Percentiles rank a stretch among this genome's conserved stretches.
These are phyloP conservation scores for Phataginus tetradactyla DNA, from an alignment of 2,797 vertebrate species.

Conservation along the genomic window DNA sequence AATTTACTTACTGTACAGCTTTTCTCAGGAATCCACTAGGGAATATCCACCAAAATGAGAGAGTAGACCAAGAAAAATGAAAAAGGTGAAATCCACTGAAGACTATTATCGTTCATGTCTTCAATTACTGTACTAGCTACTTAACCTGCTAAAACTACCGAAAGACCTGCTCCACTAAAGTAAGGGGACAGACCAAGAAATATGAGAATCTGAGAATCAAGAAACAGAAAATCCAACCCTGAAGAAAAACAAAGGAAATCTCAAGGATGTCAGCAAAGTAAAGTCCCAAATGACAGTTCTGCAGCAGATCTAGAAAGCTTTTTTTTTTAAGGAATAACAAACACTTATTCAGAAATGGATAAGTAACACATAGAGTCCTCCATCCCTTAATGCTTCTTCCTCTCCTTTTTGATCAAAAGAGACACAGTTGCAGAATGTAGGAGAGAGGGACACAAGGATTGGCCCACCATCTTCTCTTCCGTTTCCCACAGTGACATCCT, in stretches of 20 bases:
- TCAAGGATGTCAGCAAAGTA: neutral
- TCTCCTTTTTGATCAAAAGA: slow-evolving; percentile 47
- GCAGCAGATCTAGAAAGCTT: neutral
- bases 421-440: neutral
- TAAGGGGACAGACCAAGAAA: neutral
- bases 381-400: slow-evolving; percentile 65
- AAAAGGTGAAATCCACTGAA: neutral
- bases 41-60: slow-evolving; percentile 14
- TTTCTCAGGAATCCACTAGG: neutral
- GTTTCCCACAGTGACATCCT: neutral
- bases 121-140: neutral
- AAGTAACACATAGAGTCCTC: slow-evolving; percentile 82
- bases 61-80: neutral
- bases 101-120: neutral
- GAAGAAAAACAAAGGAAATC: neutral
- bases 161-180: neutral
- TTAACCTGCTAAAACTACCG: neutral
- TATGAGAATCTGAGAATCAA: neutral
- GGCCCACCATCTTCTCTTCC: slow-evolving; percentile 1
- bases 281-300: neutral
- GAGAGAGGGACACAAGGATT: neutral
- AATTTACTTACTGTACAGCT: neutral
- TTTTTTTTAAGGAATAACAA: slow-evolving; percentile 83
- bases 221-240: slow-evolving; percentile 26
- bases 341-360: slow-evolving; percentile 88